These are phyloP conservation scores for Trinectes maculatus DNA, from an alignment of 2,113 vertebrate genomes.

Conservation along the genomic window DNA sequence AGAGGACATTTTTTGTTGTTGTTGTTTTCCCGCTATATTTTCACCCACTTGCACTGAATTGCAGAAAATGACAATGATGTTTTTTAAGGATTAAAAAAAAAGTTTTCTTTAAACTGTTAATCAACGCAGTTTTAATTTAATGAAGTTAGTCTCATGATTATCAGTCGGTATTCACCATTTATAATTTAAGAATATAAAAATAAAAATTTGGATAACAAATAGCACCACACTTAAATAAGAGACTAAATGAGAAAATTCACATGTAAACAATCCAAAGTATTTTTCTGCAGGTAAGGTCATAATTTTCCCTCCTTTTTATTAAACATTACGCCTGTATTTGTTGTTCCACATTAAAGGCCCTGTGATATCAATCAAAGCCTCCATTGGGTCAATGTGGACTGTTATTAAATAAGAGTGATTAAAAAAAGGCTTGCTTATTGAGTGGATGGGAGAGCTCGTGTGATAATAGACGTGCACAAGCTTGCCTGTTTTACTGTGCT, in stretches of 20 bases:
- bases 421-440: not conserved
- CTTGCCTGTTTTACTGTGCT: constrained; percentile 79
- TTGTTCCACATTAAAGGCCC: not conserved
- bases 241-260: not conserved
- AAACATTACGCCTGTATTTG: not conserved
- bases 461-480: constrained; percentile 78
- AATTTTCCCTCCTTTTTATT: not conserved
- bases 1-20: not conserved
- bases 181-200: too few relatives aligned
- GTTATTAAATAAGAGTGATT: constrained; percentile 9
- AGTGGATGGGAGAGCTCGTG: not conserved
- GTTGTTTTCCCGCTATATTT: not conserved
- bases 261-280: not conserved
- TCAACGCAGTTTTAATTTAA: not conserved
- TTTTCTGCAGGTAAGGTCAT: not conserved
- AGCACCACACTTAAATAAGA: not conserved
- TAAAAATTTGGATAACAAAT: too few relatives aligned
- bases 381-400: not conserved
- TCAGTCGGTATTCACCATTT: too few relatives aligned
- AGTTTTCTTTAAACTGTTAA: not conserved
- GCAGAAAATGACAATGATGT: not conserved
- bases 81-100: not conserved
- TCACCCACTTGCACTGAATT: not conserved
- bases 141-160: too few relatives aligned
- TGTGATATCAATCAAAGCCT: constrained; percentile 8